These are phyloP conservation scores for Cathartes aura DNA, from an alignment of 2,113 vertebrate species.

Conservation along the genomic window DNA sequence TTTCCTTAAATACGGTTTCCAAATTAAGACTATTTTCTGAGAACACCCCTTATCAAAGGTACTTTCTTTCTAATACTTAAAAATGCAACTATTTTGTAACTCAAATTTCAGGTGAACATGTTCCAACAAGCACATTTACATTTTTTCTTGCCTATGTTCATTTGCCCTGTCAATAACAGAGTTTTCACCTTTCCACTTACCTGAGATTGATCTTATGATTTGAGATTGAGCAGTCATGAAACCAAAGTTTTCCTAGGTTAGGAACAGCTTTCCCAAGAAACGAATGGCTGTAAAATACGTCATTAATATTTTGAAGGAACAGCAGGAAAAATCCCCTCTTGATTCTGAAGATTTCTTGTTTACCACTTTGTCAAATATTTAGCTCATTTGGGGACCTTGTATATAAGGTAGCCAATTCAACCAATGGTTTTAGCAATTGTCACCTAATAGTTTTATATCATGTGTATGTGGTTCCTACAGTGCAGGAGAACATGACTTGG, in stretches of 20 bases:
- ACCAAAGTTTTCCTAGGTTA: background rate
- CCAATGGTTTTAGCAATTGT: background rate
- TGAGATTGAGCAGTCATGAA: background rate
- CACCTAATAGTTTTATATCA: background rate
- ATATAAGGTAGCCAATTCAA: background rate
- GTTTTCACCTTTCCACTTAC: background rate
- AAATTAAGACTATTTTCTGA: background rate
- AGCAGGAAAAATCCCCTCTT: background rate
- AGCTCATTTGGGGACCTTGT: background rate
- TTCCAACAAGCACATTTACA: background rate
- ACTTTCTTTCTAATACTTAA: background rate
- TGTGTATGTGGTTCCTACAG: rapidly evolving
- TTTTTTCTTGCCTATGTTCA: background rate
- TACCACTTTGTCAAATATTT: background rate
- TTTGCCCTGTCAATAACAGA: background rate
- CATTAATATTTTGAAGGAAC: background rate
- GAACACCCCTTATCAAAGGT: background rate
- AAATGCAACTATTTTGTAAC: background rate
- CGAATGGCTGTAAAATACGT: background rate
- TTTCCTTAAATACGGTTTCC: constrained; percentile 5
- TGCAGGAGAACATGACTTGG: background rate
- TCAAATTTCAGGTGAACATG: background rate
- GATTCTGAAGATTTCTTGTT: background rate
- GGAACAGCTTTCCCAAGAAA: background rate
- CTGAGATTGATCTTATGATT: background rate